Evolutionary conservation across 2,888 invertebrate species (phyloP), one percentile per base, ranked within the genome.

Genomic region (Hecatera dysodea): DNA sequence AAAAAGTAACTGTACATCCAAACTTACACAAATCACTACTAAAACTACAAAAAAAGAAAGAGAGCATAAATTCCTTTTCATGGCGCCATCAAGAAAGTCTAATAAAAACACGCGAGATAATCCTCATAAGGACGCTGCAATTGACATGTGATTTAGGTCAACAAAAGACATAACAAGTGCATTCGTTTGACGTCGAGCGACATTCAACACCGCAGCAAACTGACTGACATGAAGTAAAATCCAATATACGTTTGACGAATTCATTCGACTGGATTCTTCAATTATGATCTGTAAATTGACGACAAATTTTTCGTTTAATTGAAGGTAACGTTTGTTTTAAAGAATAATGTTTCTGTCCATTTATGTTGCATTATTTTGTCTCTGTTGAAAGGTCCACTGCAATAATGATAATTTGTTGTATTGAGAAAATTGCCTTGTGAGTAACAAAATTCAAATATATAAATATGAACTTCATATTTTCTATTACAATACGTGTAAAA

Each of bases 151-250:
- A 69, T 39, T 33, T 17, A 56, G 44, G 15, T 56, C 44, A 50
- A 53, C 29, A 69, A 70, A 62, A 63, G 74, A 62, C 62, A 39
- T 57, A 62, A 70, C 71, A 70, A 62, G 78, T 77, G 57, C 77
- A 67, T 36, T 78, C 63, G 33, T 19, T 17, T 53, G 24, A 27
- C 36, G 15, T 63, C 27, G 36, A 36, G 52, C 62, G 39, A 33
- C 39, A 33, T 46, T 61, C 48, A 27, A 53, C 39, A 56, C 15
- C 39, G 56, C 56, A 39, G 33, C 48, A 50, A 39, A 42, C 53
- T 17, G 39, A 48, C 59, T 61, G 70, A 52, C 55, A 29, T 48
- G 22, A 36, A 75, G 53, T 59, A 50, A 66, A 63, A 52, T 36
- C 48, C 62, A 63, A 67, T 69, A 42, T 59, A 59, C 24, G 48